These are phyloP conservation scores for Astreopora myriophthalma DNA, from an alignment of 64 coral and sea anemone genomes.

Conservation along the genomic window DNA sequence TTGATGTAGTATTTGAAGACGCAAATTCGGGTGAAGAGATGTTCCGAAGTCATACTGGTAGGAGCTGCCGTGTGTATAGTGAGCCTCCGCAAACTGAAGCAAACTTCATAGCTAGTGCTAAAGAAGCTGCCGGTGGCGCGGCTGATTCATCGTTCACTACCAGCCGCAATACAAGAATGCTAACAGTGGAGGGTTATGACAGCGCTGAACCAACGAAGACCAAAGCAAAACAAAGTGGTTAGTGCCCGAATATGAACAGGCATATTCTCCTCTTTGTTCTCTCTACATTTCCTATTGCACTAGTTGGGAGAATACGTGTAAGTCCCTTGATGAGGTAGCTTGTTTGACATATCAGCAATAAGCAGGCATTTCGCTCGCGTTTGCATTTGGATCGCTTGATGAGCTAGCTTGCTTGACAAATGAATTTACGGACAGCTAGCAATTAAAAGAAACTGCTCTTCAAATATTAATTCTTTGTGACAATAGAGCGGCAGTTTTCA, in stretches of 20 bases:
- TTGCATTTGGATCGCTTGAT: too few relatives aligned
- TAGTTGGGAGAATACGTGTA: not conserved
- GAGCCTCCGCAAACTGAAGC: slow-evolving; percentile 31
- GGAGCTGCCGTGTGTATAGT: slow-evolving; percentile 33
- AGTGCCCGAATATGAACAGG: not conserved
- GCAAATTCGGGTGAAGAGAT: slow-evolving; percentile 76
- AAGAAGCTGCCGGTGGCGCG: not conserved
- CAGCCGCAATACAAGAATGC: not conserved
- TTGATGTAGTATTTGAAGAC: slow-evolving; percentile 94
- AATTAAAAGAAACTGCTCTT: too few relatives aligned
- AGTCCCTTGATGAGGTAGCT: too few relatives aligned
- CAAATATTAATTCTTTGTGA: too few relatives aligned
- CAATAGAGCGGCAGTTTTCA: too few relatives aligned
- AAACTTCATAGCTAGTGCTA: not conserved
- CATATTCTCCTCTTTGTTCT: not conserved
- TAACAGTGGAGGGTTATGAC: not conserved
- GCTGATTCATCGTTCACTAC: not conserved
- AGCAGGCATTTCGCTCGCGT: too few relatives aligned
- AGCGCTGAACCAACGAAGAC: not conserved
- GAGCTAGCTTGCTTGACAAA: too few relatives aligned
- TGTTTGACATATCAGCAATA: too few relatives aligned
- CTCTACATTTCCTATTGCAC: not conserved
- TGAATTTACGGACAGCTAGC: too few relatives aligned
- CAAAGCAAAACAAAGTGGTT: not conserved
- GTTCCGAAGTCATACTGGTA: slow-evolving; percentile 52